Evolutionary conservation across 2,113 vertebrate species (phyloP).

Genomic region (Picathartes gymnocephalus): DNA sequence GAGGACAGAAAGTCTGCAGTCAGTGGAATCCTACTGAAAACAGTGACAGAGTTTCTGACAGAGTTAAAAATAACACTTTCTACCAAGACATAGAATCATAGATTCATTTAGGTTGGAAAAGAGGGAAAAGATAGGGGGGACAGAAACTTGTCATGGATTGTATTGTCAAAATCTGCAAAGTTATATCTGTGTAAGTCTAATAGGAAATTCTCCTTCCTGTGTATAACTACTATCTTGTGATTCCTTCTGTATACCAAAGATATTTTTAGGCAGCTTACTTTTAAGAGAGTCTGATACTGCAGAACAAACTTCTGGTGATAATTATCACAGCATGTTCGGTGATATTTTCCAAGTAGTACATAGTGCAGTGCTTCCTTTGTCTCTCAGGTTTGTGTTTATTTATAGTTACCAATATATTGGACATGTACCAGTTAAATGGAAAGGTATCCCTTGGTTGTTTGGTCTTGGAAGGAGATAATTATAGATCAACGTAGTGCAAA

Average conservation of each 20-base stretch:
- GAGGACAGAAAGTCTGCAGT: neutral
- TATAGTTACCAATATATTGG: neutral
- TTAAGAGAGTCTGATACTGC: neutral
- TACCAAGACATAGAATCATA: neutral
- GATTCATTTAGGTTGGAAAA: neutral
- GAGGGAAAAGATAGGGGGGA: neutral
- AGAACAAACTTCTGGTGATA: neutral
- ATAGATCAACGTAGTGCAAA: neutral
- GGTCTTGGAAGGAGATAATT: neutral
- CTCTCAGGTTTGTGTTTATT: neutral
- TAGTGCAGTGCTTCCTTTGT: neutral
- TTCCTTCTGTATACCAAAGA: neutral
- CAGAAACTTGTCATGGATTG: neutral
- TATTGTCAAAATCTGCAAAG: neutral
- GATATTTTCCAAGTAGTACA: neutral
- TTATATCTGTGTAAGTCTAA: neutral
- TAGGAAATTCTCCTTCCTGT: neutral
- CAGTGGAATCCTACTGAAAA: neutral
- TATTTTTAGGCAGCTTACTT: neutral
- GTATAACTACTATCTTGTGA: neutral
- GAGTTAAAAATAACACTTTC: neutral
- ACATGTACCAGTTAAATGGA: neutral
- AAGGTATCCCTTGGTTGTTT: neutral
- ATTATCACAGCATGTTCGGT: neutral
- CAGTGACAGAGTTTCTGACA: neutral